Evolutionary conservation across 1,140 invertebrate genomes (phyloP).

Genomic region (Drosophila mauritiana): DNA sequence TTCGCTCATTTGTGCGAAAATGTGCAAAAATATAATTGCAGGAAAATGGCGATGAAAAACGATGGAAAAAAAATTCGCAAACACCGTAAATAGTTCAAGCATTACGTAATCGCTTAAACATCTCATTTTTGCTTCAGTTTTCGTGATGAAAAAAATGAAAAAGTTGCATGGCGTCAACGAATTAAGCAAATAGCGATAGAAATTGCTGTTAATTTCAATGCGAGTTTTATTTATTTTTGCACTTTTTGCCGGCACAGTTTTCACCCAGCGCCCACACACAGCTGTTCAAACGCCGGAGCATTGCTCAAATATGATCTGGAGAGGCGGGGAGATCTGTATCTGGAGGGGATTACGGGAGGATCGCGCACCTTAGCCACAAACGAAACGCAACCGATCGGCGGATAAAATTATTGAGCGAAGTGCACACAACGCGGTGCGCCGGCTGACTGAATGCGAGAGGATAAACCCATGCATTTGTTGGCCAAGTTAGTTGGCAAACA

Average conservation of each 20-base stretch:
- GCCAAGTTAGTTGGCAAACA: slow-evolving; percentile 67
- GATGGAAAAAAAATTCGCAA: slow-evolving; percentile 34
- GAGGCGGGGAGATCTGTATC: neutral
- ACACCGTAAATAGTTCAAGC: slow-evolving; percentile 42
- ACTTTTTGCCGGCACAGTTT: slow-evolving; percentile 44
- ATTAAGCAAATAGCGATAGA: slow-evolving; percentile 71
- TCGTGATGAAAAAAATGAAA: slow-evolving; percentile 56
- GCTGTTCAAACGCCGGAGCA: slow-evolving; percentile 60
- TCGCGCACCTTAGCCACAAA: slow-evolving; percentile 23
- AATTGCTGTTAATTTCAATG: slow-evolving; percentile 38
- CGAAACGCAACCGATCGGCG: slow-evolving; percentile 46
- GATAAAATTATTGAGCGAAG: slow-evolving; percentile 58
- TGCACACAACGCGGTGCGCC: slow-evolving; percentile 75
- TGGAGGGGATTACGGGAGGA: neutral
- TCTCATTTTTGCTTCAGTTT: slow-evolving; percentile 40
- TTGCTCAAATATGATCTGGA: slow-evolving; percentile 36
- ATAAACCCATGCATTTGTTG: slow-evolving; percentile 38
- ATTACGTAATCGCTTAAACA: slow-evolving; percentile 60
- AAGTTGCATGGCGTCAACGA: slow-evolving; percentile 67
- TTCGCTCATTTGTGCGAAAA: slow-evolving; percentile 51
- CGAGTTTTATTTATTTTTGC: slow-evolving; percentile 14
- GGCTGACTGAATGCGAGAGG: slow-evolving; percentile 62
- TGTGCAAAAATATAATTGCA: slow-evolving; percentile 66
- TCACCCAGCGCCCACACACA: slow-evolving; percentile 43
- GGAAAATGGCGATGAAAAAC: slow-evolving; percentile 4